phyloP scores from a whole-genome alignment of 2,888 invertebrate species.

The Tiphia femorata region DNA sequence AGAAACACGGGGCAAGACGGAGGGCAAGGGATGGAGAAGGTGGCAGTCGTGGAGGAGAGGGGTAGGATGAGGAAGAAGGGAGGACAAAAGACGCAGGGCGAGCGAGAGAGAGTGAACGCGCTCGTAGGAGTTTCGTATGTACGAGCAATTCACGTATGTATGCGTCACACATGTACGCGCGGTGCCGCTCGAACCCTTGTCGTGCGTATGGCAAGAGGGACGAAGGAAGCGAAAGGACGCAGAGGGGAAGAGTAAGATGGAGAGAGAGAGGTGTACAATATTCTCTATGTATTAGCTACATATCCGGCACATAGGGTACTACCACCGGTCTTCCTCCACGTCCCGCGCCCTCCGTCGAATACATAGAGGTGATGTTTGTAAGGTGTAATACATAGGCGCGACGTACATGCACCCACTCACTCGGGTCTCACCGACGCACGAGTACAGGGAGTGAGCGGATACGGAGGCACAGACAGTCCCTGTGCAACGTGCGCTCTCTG shows the following conservation, averaged over 20 bases:
- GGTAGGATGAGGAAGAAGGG: conserved; percentile 10
- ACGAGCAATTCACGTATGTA: conserved; percentile 9
- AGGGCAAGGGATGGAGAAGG: conserved; percentile 11
- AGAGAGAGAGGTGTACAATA: conserved; percentile 50
- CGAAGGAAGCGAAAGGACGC: conserved; percentile 9
- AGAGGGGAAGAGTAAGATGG: conserved; percentile 17
- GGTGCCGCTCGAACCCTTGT: neutral
- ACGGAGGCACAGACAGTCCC: conserved; percentile 36
- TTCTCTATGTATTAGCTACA: conserved; percentile 58
- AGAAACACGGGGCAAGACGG: conserved; percentile 12
- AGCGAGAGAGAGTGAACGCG: conserved; percentile 8
- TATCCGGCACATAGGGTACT: conserved; percentile 53
- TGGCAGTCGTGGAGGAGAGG: conserved; percentile 9
- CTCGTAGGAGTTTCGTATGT: conserved; percentile 13
- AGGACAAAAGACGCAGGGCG: conserved; percentile 2
- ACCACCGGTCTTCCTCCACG: no score
- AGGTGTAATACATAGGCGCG: no score
- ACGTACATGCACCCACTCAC: conserved; percentile 33
- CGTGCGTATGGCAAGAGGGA: conserved; percentile 19
- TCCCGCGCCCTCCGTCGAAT: no score
- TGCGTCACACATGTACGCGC: conserved; percentile 7
- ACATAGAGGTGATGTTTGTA: conserved; percentile 43
- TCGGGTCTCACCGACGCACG: no score
- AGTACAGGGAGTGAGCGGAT: no score
- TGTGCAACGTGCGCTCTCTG: conserved; percentile 40